These are phyloP conservation scores for Ostrea edulis DNA, from an alignment of 1,140 invertebrate genomes.

Conservation along the genomic window DNA sequence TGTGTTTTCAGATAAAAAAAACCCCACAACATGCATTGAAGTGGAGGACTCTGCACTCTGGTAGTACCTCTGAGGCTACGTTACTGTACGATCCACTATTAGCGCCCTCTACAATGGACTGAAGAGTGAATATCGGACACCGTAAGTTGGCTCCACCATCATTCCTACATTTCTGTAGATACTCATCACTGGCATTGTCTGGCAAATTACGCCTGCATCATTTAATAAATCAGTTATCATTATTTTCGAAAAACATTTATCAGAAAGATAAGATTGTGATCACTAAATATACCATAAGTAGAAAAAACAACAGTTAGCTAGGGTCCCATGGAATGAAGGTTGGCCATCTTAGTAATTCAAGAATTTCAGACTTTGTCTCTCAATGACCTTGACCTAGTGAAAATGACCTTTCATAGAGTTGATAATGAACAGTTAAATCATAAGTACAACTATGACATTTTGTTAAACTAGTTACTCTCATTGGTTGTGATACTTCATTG, in stretches of 20 bases:
- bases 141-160: conserved; percentile 52
- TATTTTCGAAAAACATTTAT: neutral
- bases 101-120: conserved; percentile 65
- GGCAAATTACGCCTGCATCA: conserved; percentile 70
- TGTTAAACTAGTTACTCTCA: no score
- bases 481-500: no score
- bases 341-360: no score
- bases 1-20: neutral
- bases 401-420: no score
- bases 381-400: no score
- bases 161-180: conserved; percentile 67
- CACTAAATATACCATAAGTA: no score
- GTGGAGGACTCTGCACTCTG: neutral
- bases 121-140: conserved; percentile 70
- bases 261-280: no score
- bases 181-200: conserved; percentile 59
- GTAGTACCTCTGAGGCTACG: conserved; percentile 59
- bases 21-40: neutral
- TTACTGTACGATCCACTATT: conserved; percentile 51
- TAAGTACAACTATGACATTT: no score
- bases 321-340: no score
- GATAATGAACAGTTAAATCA: no score
- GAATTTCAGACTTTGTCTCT: no score
- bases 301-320: no score
- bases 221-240: conserved; percentile 17